phyloP scores from a whole-genome alignment of 2,113 vertebrate species.

The Ptilonorhynchus violaceus region DNA sequence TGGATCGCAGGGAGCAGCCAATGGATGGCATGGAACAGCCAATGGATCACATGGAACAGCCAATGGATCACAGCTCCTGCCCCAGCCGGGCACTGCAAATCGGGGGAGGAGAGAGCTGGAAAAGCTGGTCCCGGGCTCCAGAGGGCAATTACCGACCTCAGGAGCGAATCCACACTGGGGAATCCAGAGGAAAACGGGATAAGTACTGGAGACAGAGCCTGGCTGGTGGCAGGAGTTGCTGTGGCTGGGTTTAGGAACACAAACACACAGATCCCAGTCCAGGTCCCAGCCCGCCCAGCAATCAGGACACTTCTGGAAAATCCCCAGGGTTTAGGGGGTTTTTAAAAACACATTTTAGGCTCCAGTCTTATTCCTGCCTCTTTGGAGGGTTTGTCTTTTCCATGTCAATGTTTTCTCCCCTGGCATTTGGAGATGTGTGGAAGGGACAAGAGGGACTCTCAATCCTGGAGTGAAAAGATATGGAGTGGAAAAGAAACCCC shows the following conservation, averaged over 20 bases:
- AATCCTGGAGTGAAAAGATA: background rate
- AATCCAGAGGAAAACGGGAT: background rate
- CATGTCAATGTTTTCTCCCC: rapidly evolving
- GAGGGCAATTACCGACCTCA: background rate
- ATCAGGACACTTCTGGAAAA: background rate
- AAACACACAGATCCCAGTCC: background rate
- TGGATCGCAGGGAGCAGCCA: no score
- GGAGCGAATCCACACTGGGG: background rate
- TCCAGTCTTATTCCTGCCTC: background rate
- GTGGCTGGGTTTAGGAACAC: background rate
- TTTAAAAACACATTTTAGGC: background rate
- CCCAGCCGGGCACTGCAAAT: background rate
- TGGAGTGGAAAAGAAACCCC: background rate
- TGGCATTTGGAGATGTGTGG: background rate
- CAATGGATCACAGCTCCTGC: background rate
- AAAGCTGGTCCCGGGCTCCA: background rate
- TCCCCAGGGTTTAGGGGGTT: background rate
- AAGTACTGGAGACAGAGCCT: background rate
- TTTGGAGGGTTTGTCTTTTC: background rate
- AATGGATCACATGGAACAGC: background rate
- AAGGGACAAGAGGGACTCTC: background rate
- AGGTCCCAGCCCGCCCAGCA: background rate
- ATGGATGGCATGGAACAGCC: background rate
- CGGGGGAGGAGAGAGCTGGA: background rate
- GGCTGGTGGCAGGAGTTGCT: background rate